phyloP scores from a whole-genome alignment of 2,888 invertebrate species.

The Heterodera filipjevi region DNA sequence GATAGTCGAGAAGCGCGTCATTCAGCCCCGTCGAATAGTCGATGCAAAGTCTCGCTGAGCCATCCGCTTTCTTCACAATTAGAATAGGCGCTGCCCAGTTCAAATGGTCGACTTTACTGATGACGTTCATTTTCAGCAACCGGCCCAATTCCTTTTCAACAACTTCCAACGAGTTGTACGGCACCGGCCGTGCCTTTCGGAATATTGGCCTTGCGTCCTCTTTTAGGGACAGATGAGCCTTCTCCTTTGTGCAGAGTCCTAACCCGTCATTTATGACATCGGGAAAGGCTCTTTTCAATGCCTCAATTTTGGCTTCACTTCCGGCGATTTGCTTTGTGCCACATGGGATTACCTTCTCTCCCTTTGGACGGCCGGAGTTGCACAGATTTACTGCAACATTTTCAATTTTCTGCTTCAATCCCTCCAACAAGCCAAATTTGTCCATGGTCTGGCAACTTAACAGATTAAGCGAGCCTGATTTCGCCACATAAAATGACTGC shows the following conservation, averaged over 20 bases:
- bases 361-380: background rate
- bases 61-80: conserved; percentile 46
- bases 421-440: conserved; percentile 13
- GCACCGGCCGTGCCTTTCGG: conserved; percentile 23
- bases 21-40: conserved; percentile 51
- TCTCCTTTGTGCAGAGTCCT: background rate
- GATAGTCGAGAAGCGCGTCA: conserved; percentile 37
- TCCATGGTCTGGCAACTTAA: background rate
- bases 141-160: conserved; percentile 41
- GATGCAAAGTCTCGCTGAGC: conserved; percentile 46
- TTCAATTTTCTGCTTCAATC: background rate
- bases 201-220: conserved; percentile 10
- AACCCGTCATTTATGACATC: background rate
- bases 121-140: conserved; percentile 34
- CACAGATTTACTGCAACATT: background rate
- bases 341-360: background rate
- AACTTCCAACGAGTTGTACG: conserved; percentile 5
- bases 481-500: conserved; percentile 11
- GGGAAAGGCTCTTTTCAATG: background rate
- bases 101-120: conserved; percentile 40
- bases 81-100: conserved; percentile 51
- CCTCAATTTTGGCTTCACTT: background rate
- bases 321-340: background rate
- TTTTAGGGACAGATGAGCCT: conserved; percentile 15
- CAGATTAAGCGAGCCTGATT: background rate